A percentile compares a stretch with the other conserved stretches of the same genome.
Conservation (phyloP, 2,888 invertebrate genomes). For the Mongoloraphidia duomilia region DNA sequence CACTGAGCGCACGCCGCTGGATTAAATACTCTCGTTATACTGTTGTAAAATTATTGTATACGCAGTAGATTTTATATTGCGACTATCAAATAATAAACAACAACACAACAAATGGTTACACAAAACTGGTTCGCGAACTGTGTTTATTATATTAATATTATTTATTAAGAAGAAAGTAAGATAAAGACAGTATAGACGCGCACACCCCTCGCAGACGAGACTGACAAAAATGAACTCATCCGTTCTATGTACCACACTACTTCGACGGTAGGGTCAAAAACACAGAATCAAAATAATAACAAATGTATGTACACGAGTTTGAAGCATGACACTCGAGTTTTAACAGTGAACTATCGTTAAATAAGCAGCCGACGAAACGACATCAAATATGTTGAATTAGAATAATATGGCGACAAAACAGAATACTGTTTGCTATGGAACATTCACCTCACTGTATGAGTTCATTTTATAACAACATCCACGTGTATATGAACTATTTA, state of each 20-base stretch:
- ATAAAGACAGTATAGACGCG: constrained; percentile 20
- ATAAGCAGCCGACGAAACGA: too few species aligned
- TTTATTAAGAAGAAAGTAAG: constrained; percentile 11
- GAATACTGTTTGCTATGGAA: not conserved
- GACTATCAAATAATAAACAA: not conserved
- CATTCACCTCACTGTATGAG: not conserved
- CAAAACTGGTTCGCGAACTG: not conserved
- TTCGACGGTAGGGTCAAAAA: constrained; percentile 38
- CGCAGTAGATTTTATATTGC: too few species aligned
- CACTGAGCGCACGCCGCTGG: too few species aligned
- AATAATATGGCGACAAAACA: too few species aligned
- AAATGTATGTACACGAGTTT: constrained; percentile 45
- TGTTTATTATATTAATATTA: not conserved
- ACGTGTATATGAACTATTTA: not conserved
- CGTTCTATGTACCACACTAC: constrained; percentile 30
- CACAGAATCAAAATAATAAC: constrained; percentile 58
- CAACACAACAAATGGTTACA: not conserved
- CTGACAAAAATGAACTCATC: constrained; percentile 32
- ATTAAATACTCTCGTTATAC: too few species aligned
- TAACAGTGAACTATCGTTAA: too few species aligned
- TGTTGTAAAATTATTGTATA: not conserved
- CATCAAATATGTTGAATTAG: too few species aligned
- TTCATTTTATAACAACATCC: not conserved
- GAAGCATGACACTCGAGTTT: not conserved
- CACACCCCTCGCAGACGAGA: constrained; percentile 28